A percentile compares a stretch with the other conserved stretches of the same genome.
Evolutionary conservation across 2,113 vertebrate genomes (phyloP).

Genomic region (Thymallus thymallus): DNA sequence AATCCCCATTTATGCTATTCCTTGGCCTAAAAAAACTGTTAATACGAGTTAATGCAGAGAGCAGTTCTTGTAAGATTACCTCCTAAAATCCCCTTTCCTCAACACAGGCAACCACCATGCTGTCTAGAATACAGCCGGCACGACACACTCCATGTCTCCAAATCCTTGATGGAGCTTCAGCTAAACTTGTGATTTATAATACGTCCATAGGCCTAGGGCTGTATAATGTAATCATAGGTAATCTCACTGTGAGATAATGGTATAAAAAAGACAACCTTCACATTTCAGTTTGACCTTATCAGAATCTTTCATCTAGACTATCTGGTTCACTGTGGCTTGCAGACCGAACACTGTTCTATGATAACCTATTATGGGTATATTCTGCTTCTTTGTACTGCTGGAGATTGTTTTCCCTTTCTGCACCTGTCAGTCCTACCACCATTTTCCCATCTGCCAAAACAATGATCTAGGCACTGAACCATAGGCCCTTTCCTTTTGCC

Average conservation of each 20-base stretch:
- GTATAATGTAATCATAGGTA: neutral
- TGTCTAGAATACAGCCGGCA: neutral
- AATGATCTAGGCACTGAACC: neutral
- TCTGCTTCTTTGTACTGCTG: neutral
- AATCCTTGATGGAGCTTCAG: conserved; percentile 1
- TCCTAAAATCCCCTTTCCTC: neutral
- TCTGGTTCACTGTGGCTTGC: neutral
- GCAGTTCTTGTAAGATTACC: neutral
- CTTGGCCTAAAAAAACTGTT: too few relatives aligned
- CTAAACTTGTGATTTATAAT: neutral
- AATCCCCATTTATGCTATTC: too few relatives aligned
- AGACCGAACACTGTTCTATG: neutral
- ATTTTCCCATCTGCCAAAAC: neutral
- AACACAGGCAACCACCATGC: neutral
- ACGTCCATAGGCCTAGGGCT: neutral
- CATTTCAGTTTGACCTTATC: neutral
- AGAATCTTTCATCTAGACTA: neutral
- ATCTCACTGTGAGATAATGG: neutral
- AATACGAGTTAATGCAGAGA: neutral
- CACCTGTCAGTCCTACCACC: neutral
- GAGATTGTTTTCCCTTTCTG: neutral
- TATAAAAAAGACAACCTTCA: neutral
- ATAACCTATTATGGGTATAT: neutral
- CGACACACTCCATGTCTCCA: neutral
- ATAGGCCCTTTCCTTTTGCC: too few relatives aligned